These are phyloP conservation scores for Todus mexicanus DNA, from an alignment of 2,797 vertebrate genomes.

Conservation along the genomic window DNA sequence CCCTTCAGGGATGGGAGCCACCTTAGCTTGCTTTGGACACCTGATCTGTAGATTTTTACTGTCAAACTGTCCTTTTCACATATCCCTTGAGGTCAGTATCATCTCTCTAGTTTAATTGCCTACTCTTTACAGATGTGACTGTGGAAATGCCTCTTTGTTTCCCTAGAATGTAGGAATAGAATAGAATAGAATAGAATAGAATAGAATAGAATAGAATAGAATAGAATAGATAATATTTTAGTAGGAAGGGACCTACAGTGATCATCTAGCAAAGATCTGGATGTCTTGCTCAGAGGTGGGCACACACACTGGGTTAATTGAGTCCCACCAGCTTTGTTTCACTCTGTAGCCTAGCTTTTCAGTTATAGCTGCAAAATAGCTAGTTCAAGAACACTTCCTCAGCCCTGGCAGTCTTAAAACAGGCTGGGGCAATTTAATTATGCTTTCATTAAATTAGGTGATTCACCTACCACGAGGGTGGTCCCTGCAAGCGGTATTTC, in stretches of 20 bases:
- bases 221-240: neutral
- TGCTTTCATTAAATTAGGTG: neutral
- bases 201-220: neutral
- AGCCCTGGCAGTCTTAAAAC: neutral
- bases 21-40: neutral
- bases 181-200: neutral
- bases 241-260: neutral
- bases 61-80: neutral
- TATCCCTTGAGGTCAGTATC: neutral
- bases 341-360: neutral
- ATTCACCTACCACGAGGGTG: neutral
- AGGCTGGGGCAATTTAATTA: neutral
- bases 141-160: neutral
- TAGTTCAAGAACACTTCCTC: neutral
- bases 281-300: neutral
- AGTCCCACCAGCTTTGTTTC: neutral
- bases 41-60: neutral
- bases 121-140: neutral
- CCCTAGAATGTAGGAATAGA: neutral
- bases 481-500: neutral
- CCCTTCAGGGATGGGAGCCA: neutral
- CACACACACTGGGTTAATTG: neutral
- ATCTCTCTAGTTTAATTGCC: neutral
- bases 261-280: neutral
- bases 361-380: neutral